Base-by-base conservation (phyloP, 2,888 invertebrate species). In the Trachelus tabidus region DNA sequence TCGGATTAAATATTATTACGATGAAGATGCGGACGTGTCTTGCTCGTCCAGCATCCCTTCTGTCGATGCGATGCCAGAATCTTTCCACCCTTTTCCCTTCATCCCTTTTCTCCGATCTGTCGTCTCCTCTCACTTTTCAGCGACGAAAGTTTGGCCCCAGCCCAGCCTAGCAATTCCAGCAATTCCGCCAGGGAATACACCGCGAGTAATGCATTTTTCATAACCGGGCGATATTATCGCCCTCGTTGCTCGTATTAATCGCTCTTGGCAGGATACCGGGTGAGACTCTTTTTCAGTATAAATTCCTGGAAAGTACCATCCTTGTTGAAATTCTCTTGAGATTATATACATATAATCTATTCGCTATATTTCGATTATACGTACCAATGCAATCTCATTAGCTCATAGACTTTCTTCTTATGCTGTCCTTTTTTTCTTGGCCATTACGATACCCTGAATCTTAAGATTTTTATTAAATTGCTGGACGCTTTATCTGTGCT, bases 1-100 rank as follows among this genome's bases (percentile, higher is more conserved):
- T 90, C 88, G 89, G 90, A 90, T 90, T 90, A 90, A 90, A 90
- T 90, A 90, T 90, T 90, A 90, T 90, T 90, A 91, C 89, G 90
- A 90, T 89, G 88, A 87, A 84, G 86, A 88, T 88, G 86, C 88
- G 85, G 86, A 89, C 88, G 87, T 87, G 88, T 89, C 89, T 86
- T 83, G 83, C 83, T 81, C 81, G 68, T 69, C 68, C 75, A 81
- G 76, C 82, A 81, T 82, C 81, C 75, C 79, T 80, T 79, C 83
- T 78, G 77, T 74, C 79, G 80, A 15, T 79, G 34, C 81, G 78
- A 81, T 81, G 40, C 40, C 40, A 40, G 15, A 40, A 40, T 15
- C 12, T 40, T 40, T 40, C 40, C 15, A 40, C 77, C 81, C 56
- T 76, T 81, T 75, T 79, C 75, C 77, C 78, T 76, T 79, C 80